Conservation (phyloP, 2,888 invertebrate genomes). For the Bembecia ichneumoniformis region DNA sequence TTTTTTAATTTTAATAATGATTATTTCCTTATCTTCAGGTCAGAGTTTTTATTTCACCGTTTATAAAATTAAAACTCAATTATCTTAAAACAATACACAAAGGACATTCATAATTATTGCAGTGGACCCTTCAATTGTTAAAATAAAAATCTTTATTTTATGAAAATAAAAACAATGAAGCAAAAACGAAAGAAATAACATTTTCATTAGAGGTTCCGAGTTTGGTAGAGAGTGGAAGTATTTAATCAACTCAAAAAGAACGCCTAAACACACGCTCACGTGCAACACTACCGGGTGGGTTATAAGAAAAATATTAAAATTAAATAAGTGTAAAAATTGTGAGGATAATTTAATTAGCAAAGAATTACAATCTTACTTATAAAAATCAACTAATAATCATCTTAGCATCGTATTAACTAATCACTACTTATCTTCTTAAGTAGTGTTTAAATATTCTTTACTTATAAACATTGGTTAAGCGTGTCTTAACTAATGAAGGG, state of each 20-base stretch:
- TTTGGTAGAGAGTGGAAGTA: not conserved
- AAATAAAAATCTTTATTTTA: too few species aligned
- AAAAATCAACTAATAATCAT: too few species aligned
- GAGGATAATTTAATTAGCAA: not conserved
- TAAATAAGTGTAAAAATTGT: not conserved
- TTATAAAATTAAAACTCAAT: slow-evolving; percentile 4
- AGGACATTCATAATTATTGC: too few species aligned
- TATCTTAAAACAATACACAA: slow-evolving; percentile 1
- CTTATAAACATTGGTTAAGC: too few species aligned
- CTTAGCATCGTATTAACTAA: too few species aligned
- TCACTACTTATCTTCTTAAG: too few species aligned
- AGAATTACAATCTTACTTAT: too few species aligned
- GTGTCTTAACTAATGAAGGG: too few species aligned
- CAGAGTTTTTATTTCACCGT: slow-evolving; percentile 1
- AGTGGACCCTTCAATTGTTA: too few species aligned
- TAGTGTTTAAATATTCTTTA: too few species aligned
- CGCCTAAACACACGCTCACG: not conserved
- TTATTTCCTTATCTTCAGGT: not conserved
- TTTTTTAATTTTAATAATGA: not conserved
- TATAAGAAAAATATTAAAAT: not conserved
- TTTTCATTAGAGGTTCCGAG: not conserved
- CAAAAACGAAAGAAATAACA: too few species aligned
- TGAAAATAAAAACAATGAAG: too few species aligned
- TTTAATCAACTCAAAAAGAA: not conserved
- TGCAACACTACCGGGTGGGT: not conserved